Evolutionary conservation across 2,113 vertebrate species (phyloP), one percentile per base, ranked within the genome.

Genomic region (Pangasianodon gigas): DNA sequence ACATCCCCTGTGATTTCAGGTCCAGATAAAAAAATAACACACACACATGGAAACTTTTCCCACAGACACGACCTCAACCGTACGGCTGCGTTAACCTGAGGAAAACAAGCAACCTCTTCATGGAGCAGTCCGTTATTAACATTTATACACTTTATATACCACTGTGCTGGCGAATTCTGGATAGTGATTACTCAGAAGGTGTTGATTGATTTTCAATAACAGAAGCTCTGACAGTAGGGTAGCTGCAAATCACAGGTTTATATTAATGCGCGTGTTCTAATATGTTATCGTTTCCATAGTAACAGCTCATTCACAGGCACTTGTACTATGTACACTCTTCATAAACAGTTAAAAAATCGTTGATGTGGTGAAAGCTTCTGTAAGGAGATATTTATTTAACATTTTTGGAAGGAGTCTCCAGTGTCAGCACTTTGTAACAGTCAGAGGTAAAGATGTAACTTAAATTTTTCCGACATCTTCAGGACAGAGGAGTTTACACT

Each of bases 1-100:
- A 93, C 93, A 93, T 96, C 96, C 95, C 95, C 95, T 93, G 94
- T 96, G 95, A 96, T 94, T 96, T 92, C 74, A 92, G 90, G 95
- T 95, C 93, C 91, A 93, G 93, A 95, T 93, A 91, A 93, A 94
- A 94, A 93, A 92, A 91, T 91, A 37, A 94, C 52, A 84, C 82
- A 84, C 56, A 84, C 56, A 86, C 91, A 91, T 90, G 90, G 88
- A 85, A 79, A 88, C 32, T 91, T 88, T 92, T 94, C 94, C 95
- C 93, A 93, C 69, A 93, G 94, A 94, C 94, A 89, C 81, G 87
- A 91, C 92, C 92, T 94, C 83, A 87, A 91, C 92, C 92, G 94
- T 92, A 95, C 93, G 94, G 93, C 95, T 94, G 90, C 92, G 92
- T 92, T 92, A 93, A 87, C 92, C 93, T 54, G 46, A 67, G 58